Conservation (phyloP, 37 sponge, comb jelly and placozoan species). For the Amphimedon queenslandica region DNA sequence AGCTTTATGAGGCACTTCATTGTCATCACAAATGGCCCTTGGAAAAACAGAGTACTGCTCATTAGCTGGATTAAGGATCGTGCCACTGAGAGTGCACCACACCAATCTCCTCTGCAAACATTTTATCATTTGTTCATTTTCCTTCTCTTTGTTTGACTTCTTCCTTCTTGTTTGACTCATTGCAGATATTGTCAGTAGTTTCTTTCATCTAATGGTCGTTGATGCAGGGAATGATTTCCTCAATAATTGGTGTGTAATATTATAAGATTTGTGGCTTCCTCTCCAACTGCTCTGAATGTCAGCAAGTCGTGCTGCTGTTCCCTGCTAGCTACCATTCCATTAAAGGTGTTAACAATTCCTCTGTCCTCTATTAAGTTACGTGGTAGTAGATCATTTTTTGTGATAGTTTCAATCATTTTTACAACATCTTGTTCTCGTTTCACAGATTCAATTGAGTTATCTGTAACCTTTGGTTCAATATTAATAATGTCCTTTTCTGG, state of each 20-base stretch:
- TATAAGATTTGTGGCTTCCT: background rate
- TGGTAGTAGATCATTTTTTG: background rate
- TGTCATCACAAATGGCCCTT: constrained; percentile 8
- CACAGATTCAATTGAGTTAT: background rate
- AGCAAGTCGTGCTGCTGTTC: background rate
- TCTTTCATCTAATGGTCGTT: constrained; percentile 7
- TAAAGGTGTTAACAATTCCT: constrained; percentile 1
- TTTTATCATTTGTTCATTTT: constrained; percentile 13
- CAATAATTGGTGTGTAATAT: background rate
- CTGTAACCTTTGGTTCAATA: background rate
- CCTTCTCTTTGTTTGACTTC: constrained; percentile 10
- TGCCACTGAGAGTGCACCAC: constrained; percentile 17
- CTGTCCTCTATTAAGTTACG: background rate
- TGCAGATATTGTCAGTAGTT: constrained; percentile 14
- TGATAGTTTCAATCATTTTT: background rate
- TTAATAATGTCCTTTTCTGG: too few species aligned
- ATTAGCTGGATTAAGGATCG: background rate
- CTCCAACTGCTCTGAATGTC: background rate
- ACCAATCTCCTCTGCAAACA: constrained; percentile 11
- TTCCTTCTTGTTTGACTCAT: background rate
- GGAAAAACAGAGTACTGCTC: constrained; percentile 34
- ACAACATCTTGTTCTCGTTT: background rate
- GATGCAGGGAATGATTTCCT: background rate
- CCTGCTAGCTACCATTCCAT: background rate
- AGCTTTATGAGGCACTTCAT: constrained; percentile 18